Evolutionary conservation across 2,888 invertebrate species (phyloP), one percentile per base, ranked within the genome.

Genomic region (Melieria omissa): DNA sequence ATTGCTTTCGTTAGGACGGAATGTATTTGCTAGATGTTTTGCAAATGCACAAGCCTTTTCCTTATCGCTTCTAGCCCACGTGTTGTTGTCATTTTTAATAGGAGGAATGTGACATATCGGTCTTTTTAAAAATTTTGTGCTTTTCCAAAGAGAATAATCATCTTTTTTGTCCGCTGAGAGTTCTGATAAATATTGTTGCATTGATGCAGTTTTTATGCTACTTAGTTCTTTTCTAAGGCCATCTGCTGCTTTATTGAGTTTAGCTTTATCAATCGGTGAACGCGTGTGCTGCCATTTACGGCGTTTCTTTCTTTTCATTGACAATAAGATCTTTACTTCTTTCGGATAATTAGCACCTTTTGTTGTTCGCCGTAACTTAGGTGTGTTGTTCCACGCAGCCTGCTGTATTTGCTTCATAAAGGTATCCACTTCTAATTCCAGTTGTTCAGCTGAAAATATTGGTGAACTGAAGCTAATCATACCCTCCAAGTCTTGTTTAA

Each of bases 101-200:
- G 67, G 60, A 42, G 60, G 16, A 6, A 12, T 44, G 16, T 58
- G 60, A 16, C 12, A 42, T 46, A 41, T 29, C 4, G 67, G 67
- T 67, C 41, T n/a, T 41, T 5, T 49, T 8, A 67, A 41, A 10
- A 9, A 14, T 58, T 9, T 67, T 47, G 67, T 67, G 10, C 42
- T 10, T 49, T 67, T 60, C 67, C 67, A 67, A 12, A 60, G 58
- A 4, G 67, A 67, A 42, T 60, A 67, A 12, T 67, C 60, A 8
- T 54, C 55, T 10, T n/a, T 45, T 16, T 47, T n/a, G 12, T 45
- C 57, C 29, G 54, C 10, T 54, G 65, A 41, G 29, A 29, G 29
- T 29, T 29, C 29, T 29, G 29, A 29, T 29, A 29, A 29, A 29
- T 29, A 29, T 29, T 29, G 29, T 29, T 29, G 5, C 9, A 49